phyloP scores from a whole-genome alignment of 2,888 invertebrate genomes.

The Drosophila bunnanda region DNA sequence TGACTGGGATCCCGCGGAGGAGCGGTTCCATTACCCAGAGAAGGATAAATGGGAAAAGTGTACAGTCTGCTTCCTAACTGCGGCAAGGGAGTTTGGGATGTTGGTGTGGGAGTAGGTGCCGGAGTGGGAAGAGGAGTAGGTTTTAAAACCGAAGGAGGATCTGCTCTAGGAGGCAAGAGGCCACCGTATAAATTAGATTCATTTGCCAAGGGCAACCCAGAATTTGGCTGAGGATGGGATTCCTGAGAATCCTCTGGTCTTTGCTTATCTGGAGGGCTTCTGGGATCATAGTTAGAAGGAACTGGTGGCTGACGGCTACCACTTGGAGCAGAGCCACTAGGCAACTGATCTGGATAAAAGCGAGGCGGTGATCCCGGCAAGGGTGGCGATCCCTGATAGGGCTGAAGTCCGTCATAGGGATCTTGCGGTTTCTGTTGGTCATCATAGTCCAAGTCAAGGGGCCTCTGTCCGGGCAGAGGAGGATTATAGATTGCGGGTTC shows the following conservation, averaged over 20 bases:
- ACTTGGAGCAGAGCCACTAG: slow-evolving; percentile 35
- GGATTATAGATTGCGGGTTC: slow-evolving; percentile 26
- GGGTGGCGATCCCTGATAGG: not conserved
- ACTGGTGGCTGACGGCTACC: slow-evolving; percentile 22
- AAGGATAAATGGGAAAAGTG: slow-evolving; percentile 69
- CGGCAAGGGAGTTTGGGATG: slow-evolving; percentile 24
- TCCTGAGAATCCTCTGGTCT: not conserved
- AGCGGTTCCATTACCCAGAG: slow-evolving; percentile 60
- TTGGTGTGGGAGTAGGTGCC: not conserved
- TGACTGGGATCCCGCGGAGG: slow-evolving; percentile 48
- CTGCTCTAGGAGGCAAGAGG: slow-evolving; percentile 38
- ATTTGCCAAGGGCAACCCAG: slow-evolving; percentile 17
- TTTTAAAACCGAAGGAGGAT: not conserved
- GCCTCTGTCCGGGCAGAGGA: slow-evolving; percentile 37
- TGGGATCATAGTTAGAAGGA: not conserved
- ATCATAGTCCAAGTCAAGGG: slow-evolving; percentile 41
- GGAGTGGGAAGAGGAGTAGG: slow-evolving; percentile 1
- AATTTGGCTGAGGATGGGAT: slow-evolving; percentile 28
- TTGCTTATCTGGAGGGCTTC: not conserved
- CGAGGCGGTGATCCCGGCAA: slow-evolving; percentile 17
- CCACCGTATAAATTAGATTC: slow-evolving; percentile 64
- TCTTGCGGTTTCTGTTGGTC: slow-evolving; percentile 17
- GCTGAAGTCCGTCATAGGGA: slow-evolving; percentile 1
- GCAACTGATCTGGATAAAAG: slow-evolving; percentile 35
- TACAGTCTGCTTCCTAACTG: slow-evolving; percentile 49